Evolutionary conservation across 2,797 vertebrate genomes (phyloP), one percentile per base, ranked within the genome.

Genomic region (Vespertilio murinus): DNA sequence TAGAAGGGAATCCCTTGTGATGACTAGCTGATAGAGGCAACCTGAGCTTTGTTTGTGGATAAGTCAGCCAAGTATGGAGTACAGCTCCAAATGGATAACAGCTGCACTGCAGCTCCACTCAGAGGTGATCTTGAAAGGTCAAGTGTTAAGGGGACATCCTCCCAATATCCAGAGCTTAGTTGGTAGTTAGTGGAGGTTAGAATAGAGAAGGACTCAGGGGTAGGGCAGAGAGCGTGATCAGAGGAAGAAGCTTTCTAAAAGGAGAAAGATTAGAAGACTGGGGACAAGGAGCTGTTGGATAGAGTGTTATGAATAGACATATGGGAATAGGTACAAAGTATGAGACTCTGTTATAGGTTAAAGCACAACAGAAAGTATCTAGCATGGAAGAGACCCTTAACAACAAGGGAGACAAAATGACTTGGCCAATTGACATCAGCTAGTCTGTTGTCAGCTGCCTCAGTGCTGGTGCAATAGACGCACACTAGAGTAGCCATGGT

Each of bases 81-180:
- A 65, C 17, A 61, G 42, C 8, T 33, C 28, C 22, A 64, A 45
- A 42, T 35, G 38, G 25, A 67, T 13, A 18, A 20, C 8, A 81
- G 33, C 23, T 65, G 22, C 8, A 74, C 25, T 38, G 13, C 3
- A 88, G 70, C 65, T 30, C 42, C 42, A n/a, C 33, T 86, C 61
- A 35, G 79, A 75, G 45, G 5, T 70, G 79, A 33, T 23, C 33
- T 59, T 54, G 89, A 75, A 92, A 89, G 65, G 25, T n/a, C 20
- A 40, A 45, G 13, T 17, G 86, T n/a, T 61, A 23, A 54, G 56
- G 7, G 10, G 33, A 85, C 45, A 12, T 35, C 8, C n/a, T 90
- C 14, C 8, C 28, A 35, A 0, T 40, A 86, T 35, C 45, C 30
- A 71, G 42, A 86, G 56, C 54, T 82, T 65, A 75, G 70, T 12